Evolutionary conservation across 2,113 vertebrate genomes (phyloP), one percentile per base, ranked within the genome.

Genomic region (Mormyrus lacerda): DNA sequence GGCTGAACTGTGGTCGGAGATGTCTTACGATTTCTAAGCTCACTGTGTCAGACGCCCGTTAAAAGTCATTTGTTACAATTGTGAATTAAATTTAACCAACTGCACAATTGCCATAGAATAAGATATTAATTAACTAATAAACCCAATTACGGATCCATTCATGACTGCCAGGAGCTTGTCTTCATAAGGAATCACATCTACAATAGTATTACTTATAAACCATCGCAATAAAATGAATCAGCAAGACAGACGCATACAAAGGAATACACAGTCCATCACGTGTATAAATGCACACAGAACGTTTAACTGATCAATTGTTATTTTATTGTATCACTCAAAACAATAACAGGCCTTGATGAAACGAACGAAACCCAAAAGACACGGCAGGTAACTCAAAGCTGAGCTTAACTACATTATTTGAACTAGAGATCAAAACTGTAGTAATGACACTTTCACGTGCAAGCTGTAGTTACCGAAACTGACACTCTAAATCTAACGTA

Each of bases 381-480:
- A 84, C 82, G 9, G 82, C 82, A 94, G 93, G 92, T 92, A 91
- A 79, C 92, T 47, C 82, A 44, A 84, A 84, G 44, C 82, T n/a
- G 82, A 84, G 39, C 17, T 45, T 24, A 84, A 47, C 44, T 47
- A 84, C 90, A 90, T 92, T 88, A 79, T 91, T 84, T 92, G 90
- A 90, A 82, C 76, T 82, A 44, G 39, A 44, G 82, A n/a, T 84
- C 73, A 79, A 79, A 79, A 79, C 73, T 19, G 35, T 42, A 79
- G 31, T 79, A 35, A 79, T 79, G 35, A 79, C 19, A 31, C 27
- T 69, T 69, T 19, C 15, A 79, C 1, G 73, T 79, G 31, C 73
- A 84, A 84, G 45, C 90, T 92, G 92, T 89, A 94, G 93, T 84
- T 95, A 91, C 93, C 91, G 94, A 93, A 93, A 91, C 95, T 61